These are phyloP conservation scores for Euproctis similis DNA, from an alignment of 2,888 invertebrate genomes.

Conservation along the genomic window DNA sequence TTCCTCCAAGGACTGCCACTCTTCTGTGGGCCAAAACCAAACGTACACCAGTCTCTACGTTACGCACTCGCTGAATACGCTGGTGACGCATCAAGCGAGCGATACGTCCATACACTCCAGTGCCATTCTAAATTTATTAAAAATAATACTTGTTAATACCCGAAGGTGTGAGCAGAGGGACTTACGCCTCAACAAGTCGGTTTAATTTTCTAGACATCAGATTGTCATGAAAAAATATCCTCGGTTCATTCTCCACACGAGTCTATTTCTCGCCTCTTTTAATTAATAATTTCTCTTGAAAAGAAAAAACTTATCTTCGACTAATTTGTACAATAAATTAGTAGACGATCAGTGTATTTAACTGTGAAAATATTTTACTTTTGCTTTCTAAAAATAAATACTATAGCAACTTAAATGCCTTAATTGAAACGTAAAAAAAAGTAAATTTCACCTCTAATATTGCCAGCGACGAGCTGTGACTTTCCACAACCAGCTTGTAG, in stretches of 20 bases:
- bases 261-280: too few species aligned
- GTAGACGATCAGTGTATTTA: too few species aligned
- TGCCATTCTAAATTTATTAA: constrained; percentile 82
- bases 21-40: constrained; percentile 77
- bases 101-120: constrained; percentile 82
- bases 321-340: too few species aligned
- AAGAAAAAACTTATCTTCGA: too few species aligned
- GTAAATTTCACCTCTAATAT: constrained; percentile 81
- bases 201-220: too few species aligned
- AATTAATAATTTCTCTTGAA: too few species aligned
- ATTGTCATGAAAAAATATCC: too few species aligned
- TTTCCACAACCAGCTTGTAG: constrained; percentile 82
- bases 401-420: neutral
- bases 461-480: constrained; percentile 82
- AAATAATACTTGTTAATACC: too few species aligned
- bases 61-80: constrained; percentile 77
- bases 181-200: too few species aligned
- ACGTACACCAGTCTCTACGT: constrained; percentile 82
- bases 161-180: too few species aligned
- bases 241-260: too few species aligned
- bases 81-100: constrained; percentile 81
- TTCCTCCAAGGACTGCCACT: constrained; percentile 81
- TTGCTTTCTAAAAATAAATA: neutral
- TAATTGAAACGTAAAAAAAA: neutral
- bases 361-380: too few species aligned